These are phyloP conservation scores for Gasteruption jaculator DNA, from an alignment of 2,888 invertebrate genomes.

Conservation along the genomic window DNA sequence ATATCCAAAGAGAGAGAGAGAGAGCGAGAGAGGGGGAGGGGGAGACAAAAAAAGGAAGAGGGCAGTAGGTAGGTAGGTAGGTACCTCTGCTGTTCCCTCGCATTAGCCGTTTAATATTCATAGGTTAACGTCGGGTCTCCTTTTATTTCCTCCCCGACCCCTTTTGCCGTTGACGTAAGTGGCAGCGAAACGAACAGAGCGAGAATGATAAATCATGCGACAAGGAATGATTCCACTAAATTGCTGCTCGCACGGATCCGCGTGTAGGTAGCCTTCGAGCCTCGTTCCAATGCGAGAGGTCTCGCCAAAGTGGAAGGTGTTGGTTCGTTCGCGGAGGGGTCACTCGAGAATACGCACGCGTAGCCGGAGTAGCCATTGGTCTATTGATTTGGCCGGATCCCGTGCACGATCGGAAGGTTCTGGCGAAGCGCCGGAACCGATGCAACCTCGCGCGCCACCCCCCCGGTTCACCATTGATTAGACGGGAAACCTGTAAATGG, in stretches of 20 bases:
- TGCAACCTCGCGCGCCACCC: no score
- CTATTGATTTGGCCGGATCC: conserved; percentile 40
- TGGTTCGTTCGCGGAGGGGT: conserved; percentile 17
- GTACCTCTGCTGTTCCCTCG: no score
- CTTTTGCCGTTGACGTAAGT: no score
- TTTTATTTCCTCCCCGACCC: no score
- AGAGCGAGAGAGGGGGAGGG: neutral
- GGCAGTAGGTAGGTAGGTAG: conserved; percentile 15
- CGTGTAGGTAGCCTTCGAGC: conserved; percentile 18
- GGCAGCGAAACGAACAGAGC: no score
- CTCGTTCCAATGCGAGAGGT: neutral
- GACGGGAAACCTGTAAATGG: conserved; percentile 8
- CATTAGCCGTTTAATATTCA: no score
- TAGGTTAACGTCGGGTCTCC: no score
- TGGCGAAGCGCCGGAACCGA: no score
- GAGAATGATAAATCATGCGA: conserved; percentile 41
- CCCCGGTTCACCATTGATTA: conserved; percentile 18
- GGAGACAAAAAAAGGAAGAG: neutral
- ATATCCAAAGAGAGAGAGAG: neutral
- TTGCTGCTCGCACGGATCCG: conserved; percentile 44
- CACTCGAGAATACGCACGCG: conserved; percentile 38
- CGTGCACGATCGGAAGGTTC: conserved; percentile 4
- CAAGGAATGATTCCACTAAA: conserved; percentile 47
- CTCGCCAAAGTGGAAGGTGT: neutral
- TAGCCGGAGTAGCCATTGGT: conserved; percentile 43